Conservation (phyloP, 2,113 vertebrate species). For the Ramphastos sulfuratus region DNA sequence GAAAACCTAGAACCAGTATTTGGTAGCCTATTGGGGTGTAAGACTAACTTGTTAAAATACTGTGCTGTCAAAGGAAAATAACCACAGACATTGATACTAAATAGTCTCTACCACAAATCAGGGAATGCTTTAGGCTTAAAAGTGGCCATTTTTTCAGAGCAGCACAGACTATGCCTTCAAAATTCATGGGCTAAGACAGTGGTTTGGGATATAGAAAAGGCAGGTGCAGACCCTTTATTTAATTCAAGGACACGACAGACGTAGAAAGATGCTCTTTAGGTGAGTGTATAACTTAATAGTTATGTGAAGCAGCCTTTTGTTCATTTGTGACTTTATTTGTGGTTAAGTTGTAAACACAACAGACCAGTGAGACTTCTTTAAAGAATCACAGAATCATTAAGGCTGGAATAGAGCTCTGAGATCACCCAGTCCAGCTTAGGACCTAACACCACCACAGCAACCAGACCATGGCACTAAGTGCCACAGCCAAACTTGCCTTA, state of each 20-base stretch:
- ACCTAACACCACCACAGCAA: too few species aligned
- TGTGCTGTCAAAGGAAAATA: neutral
- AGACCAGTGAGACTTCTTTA: neutral
- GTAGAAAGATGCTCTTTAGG: neutral
- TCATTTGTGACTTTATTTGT: neutral
- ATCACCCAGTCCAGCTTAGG: too few species aligned
- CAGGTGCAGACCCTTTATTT: neutral
- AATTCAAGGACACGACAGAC: neutral
- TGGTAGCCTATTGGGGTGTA: neutral
- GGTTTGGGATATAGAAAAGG: neutral
- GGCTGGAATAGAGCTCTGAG: too few species aligned
- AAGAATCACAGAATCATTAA: too few species aligned
- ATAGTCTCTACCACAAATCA: neutral
- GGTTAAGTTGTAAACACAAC: neutral
- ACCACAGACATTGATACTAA: neutral
- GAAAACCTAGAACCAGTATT: neutral
- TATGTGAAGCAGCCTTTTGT: neutral
- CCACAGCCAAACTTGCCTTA: too few species aligned
- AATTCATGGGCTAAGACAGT: neutral
- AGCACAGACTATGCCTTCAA: neutral
- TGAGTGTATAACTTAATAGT: neutral
- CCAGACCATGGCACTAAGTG: too few species aligned
- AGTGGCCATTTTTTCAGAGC: neutral
- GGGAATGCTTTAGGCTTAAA: neutral
- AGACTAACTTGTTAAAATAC: neutral